Conservation (phyloP, 1,140 invertebrate species). For the Drosophila athabasca region DNA sequence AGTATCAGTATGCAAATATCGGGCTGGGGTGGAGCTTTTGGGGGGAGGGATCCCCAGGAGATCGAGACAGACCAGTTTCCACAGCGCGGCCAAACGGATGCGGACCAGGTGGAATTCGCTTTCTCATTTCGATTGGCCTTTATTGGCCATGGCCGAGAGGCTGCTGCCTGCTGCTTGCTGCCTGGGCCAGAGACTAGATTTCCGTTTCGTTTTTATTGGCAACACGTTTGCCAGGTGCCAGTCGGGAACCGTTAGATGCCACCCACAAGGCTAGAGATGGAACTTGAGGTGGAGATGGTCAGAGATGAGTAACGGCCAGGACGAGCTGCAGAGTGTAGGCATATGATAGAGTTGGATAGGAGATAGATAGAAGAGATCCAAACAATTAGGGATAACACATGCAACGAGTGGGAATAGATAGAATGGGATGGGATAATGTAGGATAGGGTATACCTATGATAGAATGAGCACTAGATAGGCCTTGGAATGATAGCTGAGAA, state of each 20-base stretch:
- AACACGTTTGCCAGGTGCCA: conserved; percentile 62
- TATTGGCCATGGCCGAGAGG: conserved; percentile 4
- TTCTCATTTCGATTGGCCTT: conserved; percentile 57
- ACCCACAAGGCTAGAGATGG: conserved; percentile 18
- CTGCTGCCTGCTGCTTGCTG: conserved; percentile 1
- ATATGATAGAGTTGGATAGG: too few relatives aligned
- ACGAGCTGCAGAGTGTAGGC: too few relatives aligned
- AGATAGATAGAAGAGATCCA: too few relatives aligned
- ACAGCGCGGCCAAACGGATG: conserved; percentile 22
- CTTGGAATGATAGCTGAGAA: too few relatives aligned
- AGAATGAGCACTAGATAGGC: too few relatives aligned
- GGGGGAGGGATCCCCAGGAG: conserved; percentile 4
- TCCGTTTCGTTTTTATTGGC: conserved; percentile 75
- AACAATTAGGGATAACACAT: too few relatives aligned
- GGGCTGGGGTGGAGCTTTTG: too few relatives aligned
- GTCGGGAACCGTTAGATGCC: conserved; percentile 41
- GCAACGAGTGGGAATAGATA: too few relatives aligned
- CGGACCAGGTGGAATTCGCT: conserved; percentile 70
- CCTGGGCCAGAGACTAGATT: conserved; percentile 37
- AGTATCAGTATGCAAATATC: conserved; percentile 26
- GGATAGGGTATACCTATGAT: too few relatives aligned
- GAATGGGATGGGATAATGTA: too few relatives aligned
- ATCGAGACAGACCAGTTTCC: conserved; percentile 49
- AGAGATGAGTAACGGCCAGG: too few relatives aligned
- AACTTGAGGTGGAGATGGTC: too few relatives aligned